phyloP scores from a whole-genome alignment of 2,888 invertebrate species.

The Sinopyrophorus schimmeli region DNA sequence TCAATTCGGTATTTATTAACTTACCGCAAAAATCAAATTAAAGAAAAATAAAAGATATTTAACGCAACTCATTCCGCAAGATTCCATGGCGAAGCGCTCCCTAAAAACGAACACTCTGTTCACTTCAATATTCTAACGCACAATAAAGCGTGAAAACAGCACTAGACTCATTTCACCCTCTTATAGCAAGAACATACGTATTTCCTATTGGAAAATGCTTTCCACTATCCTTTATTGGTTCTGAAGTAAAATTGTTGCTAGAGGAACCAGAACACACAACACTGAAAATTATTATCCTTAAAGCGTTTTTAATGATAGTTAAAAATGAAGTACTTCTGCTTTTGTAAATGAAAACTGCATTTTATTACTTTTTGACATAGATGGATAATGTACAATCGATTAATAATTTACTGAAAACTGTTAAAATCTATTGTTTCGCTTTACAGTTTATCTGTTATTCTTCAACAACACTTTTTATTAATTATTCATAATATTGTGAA shows the following conservation, averaged over 20 bases:
- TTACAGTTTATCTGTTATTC: too few species aligned
- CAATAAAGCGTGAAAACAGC: conserved; percentile 21
- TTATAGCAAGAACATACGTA: conserved; percentile 8
- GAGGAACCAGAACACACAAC: conserved; percentile 22
- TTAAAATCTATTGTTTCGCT: too few species aligned
- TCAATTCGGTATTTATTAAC: conserved; percentile 42
- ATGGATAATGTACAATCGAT: conserved; percentile 17
- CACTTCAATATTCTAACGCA: conserved; percentile 20
- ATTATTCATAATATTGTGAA: too few species aligned
- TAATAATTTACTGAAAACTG: conserved; percentile 13
- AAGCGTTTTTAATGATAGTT: conserved; percentile 7
- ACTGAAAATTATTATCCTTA: conserved; percentile 13
- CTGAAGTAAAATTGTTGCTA: conserved; percentile 19
- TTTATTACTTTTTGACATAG: conserved; percentile 5
- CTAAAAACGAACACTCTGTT: conserved; percentile 8
- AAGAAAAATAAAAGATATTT: conserved; percentile 75
- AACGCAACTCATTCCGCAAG: conserved; percentile 67
- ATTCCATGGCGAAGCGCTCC: conserved; percentile 35
- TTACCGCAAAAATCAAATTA: conserved; percentile 76
- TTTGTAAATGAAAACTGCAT: conserved; percentile 6
- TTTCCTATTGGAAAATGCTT: conserved; percentile 9
- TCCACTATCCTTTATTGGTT: conserved; percentile 9
- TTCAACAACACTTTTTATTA: too few species aligned
- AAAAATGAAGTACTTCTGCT: conserved; percentile 2
- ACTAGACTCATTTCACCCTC: conserved; percentile 17